phyloP scores from a whole-genome alignment of 1,140 invertebrate genomes.

The Nymphalis io region DNA sequence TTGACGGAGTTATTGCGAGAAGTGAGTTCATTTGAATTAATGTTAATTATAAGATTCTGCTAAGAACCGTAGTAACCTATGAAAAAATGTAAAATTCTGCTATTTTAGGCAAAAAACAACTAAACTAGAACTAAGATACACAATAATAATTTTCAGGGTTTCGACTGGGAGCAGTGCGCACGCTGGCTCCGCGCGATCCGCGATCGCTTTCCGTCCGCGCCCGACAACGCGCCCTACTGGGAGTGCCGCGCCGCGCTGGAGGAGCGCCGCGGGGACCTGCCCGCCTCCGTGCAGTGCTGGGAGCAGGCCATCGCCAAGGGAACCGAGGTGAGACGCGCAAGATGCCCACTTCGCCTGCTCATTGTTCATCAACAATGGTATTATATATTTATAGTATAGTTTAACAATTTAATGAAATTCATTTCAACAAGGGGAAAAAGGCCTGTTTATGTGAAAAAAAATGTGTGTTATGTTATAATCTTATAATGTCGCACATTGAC shows the following conservation, averaged over 20 bases:
- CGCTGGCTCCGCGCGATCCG: constrained; percentile 79
- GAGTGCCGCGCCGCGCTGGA: constrained; percentile 82
- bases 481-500: too few species aligned
- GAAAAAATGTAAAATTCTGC: too few species aligned
- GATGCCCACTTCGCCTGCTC: too few species aligned
- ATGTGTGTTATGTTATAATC: too few species aligned
- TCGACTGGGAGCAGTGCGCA: constrained; percentile 78
- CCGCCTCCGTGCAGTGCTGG: constrained; percentile 80
- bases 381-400: too few species aligned
- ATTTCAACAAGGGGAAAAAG: too few species aligned
- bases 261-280: constrained; percentile 78
- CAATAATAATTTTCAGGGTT: constrained; percentile 49
- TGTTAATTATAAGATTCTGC: not conserved
- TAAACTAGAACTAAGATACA: too few species aligned
- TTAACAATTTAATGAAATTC: too few species aligned
- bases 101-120: too few species aligned
- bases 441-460: too few species aligned
- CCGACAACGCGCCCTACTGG: constrained; percentile 80
- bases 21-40: constrained; percentile 36
- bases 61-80: too few species aligned
- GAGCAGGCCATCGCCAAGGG: constrained; percentile 80
- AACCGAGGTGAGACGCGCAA: constrained; percentile 66
- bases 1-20: constrained; percentile 62
- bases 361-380: too few species aligned
- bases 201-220: constrained; percentile 62